These are phyloP conservation scores for Pseudomugil tenellus DNA, from an alignment of 2,797 vertebrate genomes.

Conservation along the genomic window DNA sequence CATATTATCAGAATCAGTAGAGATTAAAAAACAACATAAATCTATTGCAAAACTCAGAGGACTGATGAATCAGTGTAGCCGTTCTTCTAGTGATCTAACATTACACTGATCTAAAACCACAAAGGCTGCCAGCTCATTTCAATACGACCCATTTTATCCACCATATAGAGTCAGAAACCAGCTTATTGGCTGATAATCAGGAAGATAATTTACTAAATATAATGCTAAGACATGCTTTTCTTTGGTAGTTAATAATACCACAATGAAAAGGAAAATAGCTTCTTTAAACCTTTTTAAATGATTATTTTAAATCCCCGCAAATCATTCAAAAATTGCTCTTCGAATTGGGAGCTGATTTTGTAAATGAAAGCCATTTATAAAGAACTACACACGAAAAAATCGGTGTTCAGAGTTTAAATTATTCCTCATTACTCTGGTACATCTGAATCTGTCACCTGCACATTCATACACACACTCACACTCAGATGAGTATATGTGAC, in stretches of 20 bases:
- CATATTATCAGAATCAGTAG: not conserved
- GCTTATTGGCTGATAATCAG: not conserved
- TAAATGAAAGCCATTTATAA: not conserved
- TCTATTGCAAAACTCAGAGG: not conserved
- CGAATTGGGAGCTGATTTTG: not conserved
- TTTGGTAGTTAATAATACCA: not conserved
- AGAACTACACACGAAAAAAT: not conserved
- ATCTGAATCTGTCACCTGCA: constrained; percentile 35
- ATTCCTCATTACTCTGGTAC: constrained; percentile 14
- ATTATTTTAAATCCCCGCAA: not conserved
- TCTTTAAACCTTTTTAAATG: not conserved
- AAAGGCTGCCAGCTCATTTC: not conserved
- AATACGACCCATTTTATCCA: not conserved
- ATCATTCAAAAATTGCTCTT: not conserved
- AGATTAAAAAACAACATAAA: not conserved
- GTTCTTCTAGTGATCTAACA: not conserved
- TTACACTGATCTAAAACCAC: not conserved
- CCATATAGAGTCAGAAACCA: not conserved
- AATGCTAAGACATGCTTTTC: not conserved
- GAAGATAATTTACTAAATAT: not conserved
- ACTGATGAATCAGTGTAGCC: not conserved
- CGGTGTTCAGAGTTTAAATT: not conserved
- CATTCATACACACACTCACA: constrained; percentile 26
- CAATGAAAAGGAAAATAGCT: not conserved
- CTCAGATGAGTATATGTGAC: constrained; percentile 33